These are phyloP conservation scores for Malurus splendens DNA, from an alignment of 2,797 vertebrate genomes.

Conservation along the genomic window DNA sequence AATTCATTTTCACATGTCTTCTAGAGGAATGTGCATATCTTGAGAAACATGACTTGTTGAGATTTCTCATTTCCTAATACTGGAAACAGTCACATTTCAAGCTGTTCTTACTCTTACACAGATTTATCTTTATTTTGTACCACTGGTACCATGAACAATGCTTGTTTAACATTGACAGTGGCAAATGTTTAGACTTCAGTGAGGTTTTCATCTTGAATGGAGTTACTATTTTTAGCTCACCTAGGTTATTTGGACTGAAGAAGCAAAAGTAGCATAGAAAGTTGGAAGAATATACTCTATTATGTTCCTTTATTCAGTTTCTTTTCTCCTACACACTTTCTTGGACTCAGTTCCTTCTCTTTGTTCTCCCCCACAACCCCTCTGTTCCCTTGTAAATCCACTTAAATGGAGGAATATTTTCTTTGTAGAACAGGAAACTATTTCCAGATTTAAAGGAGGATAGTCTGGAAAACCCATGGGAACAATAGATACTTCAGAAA, in stretches of 20 bases:
- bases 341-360: constrained; percentile 27
- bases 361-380: constrained; percentile 27
- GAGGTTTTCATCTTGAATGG: background rate
- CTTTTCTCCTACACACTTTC: constrained; percentile 26
- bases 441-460: constrained; percentile 57
- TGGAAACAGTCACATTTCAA: background rate
- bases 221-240: constrained; percentile 7
- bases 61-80: background rate
- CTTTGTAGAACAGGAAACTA: constrained; percentile 51
- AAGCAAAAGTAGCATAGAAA: background rate
- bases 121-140: background rate
- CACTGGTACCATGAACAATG: background rate
- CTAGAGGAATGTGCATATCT: background rate
- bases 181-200: background rate
- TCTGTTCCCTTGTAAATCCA: constrained; percentile 48
- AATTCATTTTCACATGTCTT: background rate
- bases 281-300: background rate
- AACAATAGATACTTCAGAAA: constrained; percentile 51
- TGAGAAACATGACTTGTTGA: background rate
- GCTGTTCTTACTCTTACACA: background rate
- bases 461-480: constrained; percentile 52
- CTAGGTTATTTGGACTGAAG: background rate
- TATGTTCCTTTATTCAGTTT: constrained; percentile 15
- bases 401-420: constrained; percentile 55
- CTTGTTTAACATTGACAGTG: background rate